These are phyloP conservation scores for Blennius ocellaris DNA, from an alignment of 2,113 vertebrate genomes.

Conservation along the genomic window DNA sequence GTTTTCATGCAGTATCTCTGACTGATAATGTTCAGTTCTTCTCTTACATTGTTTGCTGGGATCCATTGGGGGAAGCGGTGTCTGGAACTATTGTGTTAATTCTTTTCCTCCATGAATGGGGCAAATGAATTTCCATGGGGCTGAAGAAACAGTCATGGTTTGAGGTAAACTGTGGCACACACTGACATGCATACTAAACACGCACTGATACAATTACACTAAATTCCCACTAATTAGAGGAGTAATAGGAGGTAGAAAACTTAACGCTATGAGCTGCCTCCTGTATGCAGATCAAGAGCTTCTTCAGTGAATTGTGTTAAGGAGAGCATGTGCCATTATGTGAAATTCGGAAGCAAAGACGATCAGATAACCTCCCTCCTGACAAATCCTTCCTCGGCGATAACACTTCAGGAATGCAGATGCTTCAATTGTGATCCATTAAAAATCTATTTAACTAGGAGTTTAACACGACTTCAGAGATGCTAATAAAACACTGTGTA, in stretches of 20 bases:
- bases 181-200: conserved; percentile 64
- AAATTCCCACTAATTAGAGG: conserved; percentile 61
- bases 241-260: conserved; percentile 43
- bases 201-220: conserved; percentile 56
- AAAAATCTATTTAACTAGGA: conserved; percentile 33
- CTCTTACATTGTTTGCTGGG: conserved; percentile 58
- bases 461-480: conserved; percentile 27
- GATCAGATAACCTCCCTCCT: conserved; percentile 31
- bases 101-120: conserved; percentile 66
- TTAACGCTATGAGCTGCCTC: conserved; percentile 28
- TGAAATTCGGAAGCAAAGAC: background rate
- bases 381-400: conserved; percentile 5
- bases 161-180: conserved; percentile 53
- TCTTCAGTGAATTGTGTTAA: conserved; percentile 15
- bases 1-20: conserved; percentile 55
- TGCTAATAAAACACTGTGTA: conserved; percentile 21
- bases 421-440: conserved; percentile 8
- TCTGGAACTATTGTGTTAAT: conserved; percentile 71
- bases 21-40: conserved; percentile 59
- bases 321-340: conserved; percentile 4
- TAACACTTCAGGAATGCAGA: conserved; percentile 12
- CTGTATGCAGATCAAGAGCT: conserved; percentile 25
- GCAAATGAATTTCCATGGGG: conserved; percentile 72
- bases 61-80: conserved; percentile 54
- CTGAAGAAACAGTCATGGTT: conserved; percentile 62